Conservation (phyloP, 2,113 vertebrate genomes). For the Atlantisia rogersi region DNA sequence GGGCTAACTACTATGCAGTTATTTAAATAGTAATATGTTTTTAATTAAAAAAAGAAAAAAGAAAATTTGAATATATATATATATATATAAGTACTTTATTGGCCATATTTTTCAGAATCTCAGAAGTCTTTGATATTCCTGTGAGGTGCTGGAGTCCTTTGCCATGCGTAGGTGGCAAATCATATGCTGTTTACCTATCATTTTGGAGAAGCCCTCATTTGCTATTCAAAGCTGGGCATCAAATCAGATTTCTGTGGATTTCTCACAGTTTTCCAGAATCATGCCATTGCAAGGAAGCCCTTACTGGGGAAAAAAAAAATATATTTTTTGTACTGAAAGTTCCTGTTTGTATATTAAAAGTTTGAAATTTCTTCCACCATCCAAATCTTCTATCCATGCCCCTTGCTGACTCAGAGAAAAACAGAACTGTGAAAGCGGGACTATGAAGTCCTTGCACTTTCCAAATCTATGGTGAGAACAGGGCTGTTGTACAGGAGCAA, state of each 20-base stretch:
- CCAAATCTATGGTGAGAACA: neutral
- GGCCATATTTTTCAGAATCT: neutral
- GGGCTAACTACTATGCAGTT: neutral
- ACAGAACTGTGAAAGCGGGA: neutral
- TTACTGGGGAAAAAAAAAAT: neutral
- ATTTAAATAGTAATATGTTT: neutral
- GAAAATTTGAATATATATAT: neutral
- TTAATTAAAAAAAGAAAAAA: neutral
- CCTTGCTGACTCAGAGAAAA: neutral
- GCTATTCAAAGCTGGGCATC: neutral
- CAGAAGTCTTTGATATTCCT: neutral
- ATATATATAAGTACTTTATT: neutral
- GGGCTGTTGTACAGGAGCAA: neutral
- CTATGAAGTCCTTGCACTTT: neutral
- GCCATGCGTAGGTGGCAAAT: neutral
- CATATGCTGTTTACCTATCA: neutral
- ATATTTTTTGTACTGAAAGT: fast-evolving
- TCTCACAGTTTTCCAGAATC: neutral
- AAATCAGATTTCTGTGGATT: neutral
- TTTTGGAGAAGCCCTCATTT: neutral
- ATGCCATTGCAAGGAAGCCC: neutral
- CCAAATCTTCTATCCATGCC: neutral
- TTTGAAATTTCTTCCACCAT: neutral
- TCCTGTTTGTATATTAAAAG: neutral
- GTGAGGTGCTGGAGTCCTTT: neutral